phyloP scores from a whole-genome alignment of 2,113 vertebrate species.

The Actinemys pallida region DNA sequence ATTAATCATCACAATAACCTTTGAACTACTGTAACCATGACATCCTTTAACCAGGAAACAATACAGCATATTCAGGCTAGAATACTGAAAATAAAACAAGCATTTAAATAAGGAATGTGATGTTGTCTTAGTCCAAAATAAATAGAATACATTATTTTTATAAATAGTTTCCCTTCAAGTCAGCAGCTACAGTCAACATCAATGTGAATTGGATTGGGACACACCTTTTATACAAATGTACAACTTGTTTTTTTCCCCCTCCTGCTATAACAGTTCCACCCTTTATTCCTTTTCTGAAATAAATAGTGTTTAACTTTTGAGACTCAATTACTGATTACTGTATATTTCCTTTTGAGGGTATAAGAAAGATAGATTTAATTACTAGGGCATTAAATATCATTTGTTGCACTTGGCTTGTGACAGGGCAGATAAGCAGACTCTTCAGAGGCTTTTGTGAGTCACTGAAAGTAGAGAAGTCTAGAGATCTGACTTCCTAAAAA shows the following conservation, averaged over 20 bases:
- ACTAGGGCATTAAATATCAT: not conserved
- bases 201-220: slow-evolving; percentile 5
- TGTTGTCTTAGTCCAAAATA: slow-evolving; percentile 19
- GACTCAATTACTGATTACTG: not conserved
- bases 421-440: not conserved
- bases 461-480: not conserved
- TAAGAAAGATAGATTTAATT: not conserved
- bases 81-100: not conserved
- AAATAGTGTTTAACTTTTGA: not conserved
- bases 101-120: not conserved
- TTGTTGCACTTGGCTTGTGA: not conserved
- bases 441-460: not conserved
- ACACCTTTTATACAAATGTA: slow-evolving; percentile 56
- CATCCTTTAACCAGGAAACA: not conserved
- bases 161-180: not conserved
- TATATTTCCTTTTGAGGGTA: not conserved
- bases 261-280: not conserved
- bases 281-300: slow-evolving; percentile 13
- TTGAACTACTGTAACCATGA: not conserved
- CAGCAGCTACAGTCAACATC: not conserved
- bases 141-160: slow-evolving; percentile 27
- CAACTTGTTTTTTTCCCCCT: not conserved
- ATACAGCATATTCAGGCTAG: not conserved
- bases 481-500: not conserved
- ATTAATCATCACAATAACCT: not conserved